Conservation (phyloP, 2,888 invertebrate species). For the Melanotus villosus region DNA sequence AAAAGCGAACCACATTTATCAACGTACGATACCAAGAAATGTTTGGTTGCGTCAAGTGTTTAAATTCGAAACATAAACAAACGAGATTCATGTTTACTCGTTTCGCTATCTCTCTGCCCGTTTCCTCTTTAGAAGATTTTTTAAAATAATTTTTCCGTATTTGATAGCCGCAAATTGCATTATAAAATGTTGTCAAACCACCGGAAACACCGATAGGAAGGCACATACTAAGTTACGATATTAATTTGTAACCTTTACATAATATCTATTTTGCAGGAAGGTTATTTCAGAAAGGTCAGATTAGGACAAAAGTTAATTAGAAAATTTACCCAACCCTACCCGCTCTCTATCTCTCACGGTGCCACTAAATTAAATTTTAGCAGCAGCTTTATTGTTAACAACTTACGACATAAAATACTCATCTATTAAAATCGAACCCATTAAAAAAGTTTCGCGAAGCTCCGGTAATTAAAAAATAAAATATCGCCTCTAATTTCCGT, state of each 20-base stretch:
- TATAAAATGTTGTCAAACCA: neutral
- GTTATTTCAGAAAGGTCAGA: conserved; percentile 25
- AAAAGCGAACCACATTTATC: neutral
- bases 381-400: conserved; percentile 21
- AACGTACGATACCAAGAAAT: neutral
- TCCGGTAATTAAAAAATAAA: conserved; percentile 24
- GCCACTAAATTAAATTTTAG: conserved; percentile 32
- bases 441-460: conserved; percentile 1
- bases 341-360: no score
- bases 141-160: conserved; percentile 16
- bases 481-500: conserved; percentile 3
- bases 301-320: conserved; percentile 42
- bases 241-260: conserved; percentile 31
- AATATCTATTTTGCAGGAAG: conserved; percentile 8
- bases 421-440: conserved; percentile 19
- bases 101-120: neutral
- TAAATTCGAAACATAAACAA: conserved; percentile 8
- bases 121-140: conserved; percentile 8
- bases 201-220: neutral
- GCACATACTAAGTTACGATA: neutral
- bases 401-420: conserved; percentile 24
- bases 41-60: neutral
- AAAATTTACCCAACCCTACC: conserved; percentile 31
- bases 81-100: conserved; percentile 9
- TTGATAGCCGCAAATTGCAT: conserved; percentile 3